Evolutionary conservation across 1,140 invertebrate species (phyloP), one percentile per base, ranked within the genome.

Genomic region (Drosophila lowei): DNA sequence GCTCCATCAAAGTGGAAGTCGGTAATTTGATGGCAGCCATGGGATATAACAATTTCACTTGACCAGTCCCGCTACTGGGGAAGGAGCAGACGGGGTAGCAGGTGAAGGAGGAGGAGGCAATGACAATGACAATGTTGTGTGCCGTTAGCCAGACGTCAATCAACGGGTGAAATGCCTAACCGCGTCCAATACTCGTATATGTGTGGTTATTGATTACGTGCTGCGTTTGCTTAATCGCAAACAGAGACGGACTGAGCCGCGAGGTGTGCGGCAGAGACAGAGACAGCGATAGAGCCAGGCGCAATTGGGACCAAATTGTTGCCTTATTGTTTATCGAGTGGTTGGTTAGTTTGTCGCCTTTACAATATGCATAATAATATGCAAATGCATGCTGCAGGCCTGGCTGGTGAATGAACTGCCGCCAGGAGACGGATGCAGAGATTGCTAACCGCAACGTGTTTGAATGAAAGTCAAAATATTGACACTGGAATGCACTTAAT

Each of bases 141-240:
- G 59, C 81, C 81, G 83, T 85, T 85, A 86, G 78, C 60, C 50
- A 73, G 57, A 48, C 68, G 58, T 59, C 73, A 76, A 77, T 73
- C 80, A 79, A 55, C 48, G 62, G 66, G 77, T 88, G 81, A 88
- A 88, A 86, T 73, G 60, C 65, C 67, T 58, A 57, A 54, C 55
- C 58, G 55, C 64, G 18, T 58, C 43, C 60, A 65, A 74, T 72
- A 62, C 58, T 59, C 63, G 63, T 44, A 38, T 21, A 53, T 28
- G 44, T 55, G 42, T 60, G 47, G 58, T 81, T 74, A 86, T 86
- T 62, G 81, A 88, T 85, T 86, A 85, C 80, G 80, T 85, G 80
- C 80, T 53, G 65, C 61, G 83, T 63, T 81, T 86, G 78, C 60
- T 63, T 67, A 88, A 85, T 74, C 60, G 43, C 63, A 50, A 38